Conservation (phyloP, 2,797 vertebrate species). For the Coilia nasus region DNA sequence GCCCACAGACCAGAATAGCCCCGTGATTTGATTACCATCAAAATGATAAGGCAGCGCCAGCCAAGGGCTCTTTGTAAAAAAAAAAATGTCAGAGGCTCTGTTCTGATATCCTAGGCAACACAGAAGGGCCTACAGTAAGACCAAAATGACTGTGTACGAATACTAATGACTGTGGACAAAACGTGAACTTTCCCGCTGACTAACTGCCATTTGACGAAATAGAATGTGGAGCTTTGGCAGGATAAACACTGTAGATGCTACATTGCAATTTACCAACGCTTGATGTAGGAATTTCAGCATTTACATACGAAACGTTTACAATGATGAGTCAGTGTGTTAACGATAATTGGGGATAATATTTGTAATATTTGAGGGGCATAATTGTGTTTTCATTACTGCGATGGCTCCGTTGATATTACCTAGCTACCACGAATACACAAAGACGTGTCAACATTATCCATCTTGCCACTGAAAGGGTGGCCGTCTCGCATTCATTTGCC, state of each 20-base stretch:
- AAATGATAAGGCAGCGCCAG: not conserved
- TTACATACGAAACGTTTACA: not conserved
- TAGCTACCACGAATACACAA: not conserved
- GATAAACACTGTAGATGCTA: not conserved
- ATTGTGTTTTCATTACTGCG: not conserved
- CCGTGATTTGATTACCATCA: constrained; percentile 23
- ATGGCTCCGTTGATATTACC: not conserved
- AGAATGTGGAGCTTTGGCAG: not conserved
- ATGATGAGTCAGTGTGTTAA: not conserved
- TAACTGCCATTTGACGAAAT: not conserved
- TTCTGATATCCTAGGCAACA: constrained; percentile 10
- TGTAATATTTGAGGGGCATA: no score
- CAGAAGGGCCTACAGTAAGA: constrained; percentile 8
- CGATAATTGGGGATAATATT: not conserved
- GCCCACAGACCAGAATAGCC: constrained; percentile 22
- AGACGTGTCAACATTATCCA: not conserved
- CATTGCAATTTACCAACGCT: not conserved
- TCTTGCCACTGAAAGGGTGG: not conserved
- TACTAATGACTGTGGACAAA: constrained; percentile 45
- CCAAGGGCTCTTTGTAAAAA: not conserved
- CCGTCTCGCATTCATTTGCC: not conserved
- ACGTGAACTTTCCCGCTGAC: constrained; percentile 17
- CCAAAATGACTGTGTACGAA: constrained; percentile 29
- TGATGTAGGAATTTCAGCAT: not conserved
- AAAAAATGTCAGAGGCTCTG: constrained; percentile 6